Conservation (phyloP, 2,113 vertebrate species). For the Anolis sagrei region DNA sequence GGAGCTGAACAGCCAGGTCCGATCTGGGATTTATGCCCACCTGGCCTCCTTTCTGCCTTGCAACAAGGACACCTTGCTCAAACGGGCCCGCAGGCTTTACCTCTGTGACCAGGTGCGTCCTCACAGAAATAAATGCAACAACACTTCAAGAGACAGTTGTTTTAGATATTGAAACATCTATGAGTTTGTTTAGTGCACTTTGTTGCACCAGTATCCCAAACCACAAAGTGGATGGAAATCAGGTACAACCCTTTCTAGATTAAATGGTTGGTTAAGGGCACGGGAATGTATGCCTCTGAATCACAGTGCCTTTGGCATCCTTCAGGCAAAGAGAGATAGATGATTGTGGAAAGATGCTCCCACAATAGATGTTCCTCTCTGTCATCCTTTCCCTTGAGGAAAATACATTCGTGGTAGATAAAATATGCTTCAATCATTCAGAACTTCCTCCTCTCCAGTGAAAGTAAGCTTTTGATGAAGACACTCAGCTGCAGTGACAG, state of each 20-base stretch:
- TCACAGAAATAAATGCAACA: accelerated
- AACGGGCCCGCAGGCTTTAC: slow-evolving; percentile 86
- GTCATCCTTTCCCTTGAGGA: neutral
- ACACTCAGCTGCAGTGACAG: no score
- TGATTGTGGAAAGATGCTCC: no score
- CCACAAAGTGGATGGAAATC: neutral
- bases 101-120: slow-evolving; percentile 84
- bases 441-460: neutral
- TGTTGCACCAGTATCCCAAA: neutral
- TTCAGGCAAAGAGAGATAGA: neutral
- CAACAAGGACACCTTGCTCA: slow-evolving; percentile 89
- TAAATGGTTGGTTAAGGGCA: no score
- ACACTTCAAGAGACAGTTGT: neutral
- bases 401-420: neutral
- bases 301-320: neutral
- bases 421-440: neutral
- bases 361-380: neutral
- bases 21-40: slow-evolving; percentile 89
- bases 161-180: neutral
- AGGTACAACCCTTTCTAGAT: neutral
- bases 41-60: slow-evolving; percentile 92
- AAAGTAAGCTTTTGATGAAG: no score
- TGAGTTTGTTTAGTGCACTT: no score
- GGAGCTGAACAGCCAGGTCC: slow-evolving; percentile 82
- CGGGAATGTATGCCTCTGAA: neutral